Conservation (phyloP, 2,113 vertebrate genomes). For the Polypterus senegalus region DNA sequence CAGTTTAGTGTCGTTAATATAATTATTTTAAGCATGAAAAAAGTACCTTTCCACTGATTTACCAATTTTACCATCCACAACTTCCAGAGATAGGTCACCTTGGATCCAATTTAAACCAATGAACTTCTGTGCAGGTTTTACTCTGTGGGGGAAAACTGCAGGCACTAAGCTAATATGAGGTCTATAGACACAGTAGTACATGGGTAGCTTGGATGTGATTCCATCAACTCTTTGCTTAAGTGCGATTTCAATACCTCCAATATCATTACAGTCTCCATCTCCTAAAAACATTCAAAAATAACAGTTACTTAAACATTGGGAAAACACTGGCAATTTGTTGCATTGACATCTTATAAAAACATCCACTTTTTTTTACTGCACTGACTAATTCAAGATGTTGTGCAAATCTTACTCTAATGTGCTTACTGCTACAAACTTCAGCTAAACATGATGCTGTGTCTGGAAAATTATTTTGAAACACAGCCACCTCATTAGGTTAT, state of each 20-base stretch:
- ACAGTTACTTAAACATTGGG: too few species aligned
- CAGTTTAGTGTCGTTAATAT: too few species aligned
- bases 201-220: slow-evolving; percentile 63
- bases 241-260: slow-evolving; percentile 66
- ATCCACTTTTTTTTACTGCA: too few species aligned
- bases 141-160: slow-evolving; percentile 29
- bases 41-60: slow-evolving; percentile 69
- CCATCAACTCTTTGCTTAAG: slow-evolving; percentile 70
- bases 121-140: slow-evolving; percentile 21
- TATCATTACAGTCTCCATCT: slow-evolving; percentile 50
- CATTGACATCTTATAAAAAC: too few species aligned
- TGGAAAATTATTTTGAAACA: too few species aligned
- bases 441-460: too few species aligned
- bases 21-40: background rate
- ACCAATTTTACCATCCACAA: slow-evolving; percentile 71
- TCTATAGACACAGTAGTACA: slow-evolving; percentile 70
- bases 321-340: too few species aligned
- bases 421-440: too few species aligned
- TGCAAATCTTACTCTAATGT: too few species aligned
- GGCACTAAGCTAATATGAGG: slow-evolving; percentile 62
- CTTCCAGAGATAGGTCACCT: slow-evolving; percentile 66
- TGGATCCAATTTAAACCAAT: slow-evolving; percentile 75
- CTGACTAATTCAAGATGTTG: too few species aligned
- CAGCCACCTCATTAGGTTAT: too few species aligned
- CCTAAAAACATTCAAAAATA: slow-evolving; percentile 40